Evolutionary conservation across 2,113 vertebrate genomes (phyloP), one percentile per base, ranked within the genome.

Genomic region (Barnardius zonarius): DNA sequence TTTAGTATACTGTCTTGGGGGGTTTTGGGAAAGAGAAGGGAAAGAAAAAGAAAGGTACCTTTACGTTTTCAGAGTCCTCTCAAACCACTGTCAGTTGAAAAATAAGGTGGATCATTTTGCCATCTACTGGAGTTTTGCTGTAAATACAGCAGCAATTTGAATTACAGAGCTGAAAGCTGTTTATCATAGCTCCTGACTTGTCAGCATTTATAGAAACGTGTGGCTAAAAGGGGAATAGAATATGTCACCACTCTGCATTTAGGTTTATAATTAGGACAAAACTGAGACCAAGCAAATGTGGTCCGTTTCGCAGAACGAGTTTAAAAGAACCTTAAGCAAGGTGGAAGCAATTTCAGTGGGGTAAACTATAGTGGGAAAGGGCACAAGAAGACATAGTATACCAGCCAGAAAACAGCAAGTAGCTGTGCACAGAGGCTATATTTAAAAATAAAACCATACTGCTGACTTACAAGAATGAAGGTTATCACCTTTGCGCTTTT

Each of bases 231-330:
- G 91, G 92, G 96, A 97, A 91, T 18, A 94, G 86, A 91, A 86
- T 88, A 96, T 97, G 97, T 97, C 95, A 95, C 57, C 84, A 41
- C 93, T 88, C 82, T 93, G 96, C 94, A 7, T 94, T 91, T 92
- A 83, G 68, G 90, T 96, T 97, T 98, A 98, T 98, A 97, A 97
- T 98, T 98, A 97, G 97, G 97, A 96, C 93, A 90, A 94, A 97
- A 90, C 84, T 74, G 94, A 97, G 90, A 91, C 93, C 94, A 19
- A 82, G 64, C 11, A 88, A 97, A 93, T 67, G 88, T 18, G 85
- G 84, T 39, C n/a, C 23, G 64, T 94, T 90, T 83, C 70, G 44
- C 81, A 96, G 87, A 91, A 88, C 74, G 41, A 77, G 57, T 86
- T 95, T 88, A 90, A 77, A 69, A 82, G 93, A 95, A 93, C 74